Conservation (phyloP, 2,888 invertebrate species). For the Metalampra italica region DNA sequence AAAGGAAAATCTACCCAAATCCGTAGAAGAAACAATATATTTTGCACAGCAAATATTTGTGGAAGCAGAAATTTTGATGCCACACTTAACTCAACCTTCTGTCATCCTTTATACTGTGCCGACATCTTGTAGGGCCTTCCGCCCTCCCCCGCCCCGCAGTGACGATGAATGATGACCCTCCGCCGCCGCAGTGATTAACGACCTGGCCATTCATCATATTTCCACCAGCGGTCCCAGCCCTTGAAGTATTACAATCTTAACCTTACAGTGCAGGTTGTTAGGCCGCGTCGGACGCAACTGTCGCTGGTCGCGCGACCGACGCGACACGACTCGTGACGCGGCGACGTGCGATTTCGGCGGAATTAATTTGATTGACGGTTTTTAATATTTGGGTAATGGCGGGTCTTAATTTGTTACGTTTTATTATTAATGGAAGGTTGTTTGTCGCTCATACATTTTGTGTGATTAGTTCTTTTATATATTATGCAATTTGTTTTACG, state of each 20-base stretch:
- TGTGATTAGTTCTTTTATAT: too few relatives aligned
- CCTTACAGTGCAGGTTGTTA: not conserved
- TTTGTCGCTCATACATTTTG: slow-evolving; percentile 22
- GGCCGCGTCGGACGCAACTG: not conserved
- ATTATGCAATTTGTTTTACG: too few relatives aligned
- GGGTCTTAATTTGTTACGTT: slow-evolving; percentile 21
- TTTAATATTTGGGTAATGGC: slow-evolving; percentile 22
- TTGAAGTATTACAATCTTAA: not conserved
- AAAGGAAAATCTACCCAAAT: too few relatives aligned
- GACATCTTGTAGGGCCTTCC: slow-evolving; percentile 1
- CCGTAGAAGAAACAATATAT: too few relatives aligned
- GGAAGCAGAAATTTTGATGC: too few relatives aligned
- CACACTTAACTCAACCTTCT: not conserved
- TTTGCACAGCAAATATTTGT: too few relatives aligned
- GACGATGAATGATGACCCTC: slow-evolving; percentile 50
- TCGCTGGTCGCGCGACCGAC: not conserved
- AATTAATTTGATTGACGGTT: slow-evolving; percentile 39
- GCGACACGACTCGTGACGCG: not conserved
- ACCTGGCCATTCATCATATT: slow-evolving; percentile 40
- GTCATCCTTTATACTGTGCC: slow-evolving; percentile 4
- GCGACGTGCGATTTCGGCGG: slow-evolving; percentile 22
- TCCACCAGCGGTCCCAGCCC: not conserved
- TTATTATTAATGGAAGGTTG: slow-evolving; percentile 15
- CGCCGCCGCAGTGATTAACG: slow-evolving; percentile 56
- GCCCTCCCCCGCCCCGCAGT: slow-evolving; percentile 16